A percentile compares a stretch with the other conserved stretches of the same genome.
Conservation (phyloP, 2,888 invertebrate species). For the Phalangium opilio region DNA sequence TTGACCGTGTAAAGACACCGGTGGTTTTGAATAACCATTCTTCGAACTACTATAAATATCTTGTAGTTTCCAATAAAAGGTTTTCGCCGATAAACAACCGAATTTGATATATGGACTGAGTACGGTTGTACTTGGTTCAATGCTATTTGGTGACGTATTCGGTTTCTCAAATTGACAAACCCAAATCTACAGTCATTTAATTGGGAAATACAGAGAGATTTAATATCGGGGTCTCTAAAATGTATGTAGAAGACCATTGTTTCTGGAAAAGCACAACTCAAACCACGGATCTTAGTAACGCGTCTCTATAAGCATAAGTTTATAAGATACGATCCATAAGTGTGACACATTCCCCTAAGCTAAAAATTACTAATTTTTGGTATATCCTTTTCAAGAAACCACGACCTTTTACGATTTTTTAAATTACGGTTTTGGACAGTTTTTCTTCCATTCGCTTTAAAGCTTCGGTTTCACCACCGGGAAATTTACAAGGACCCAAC, state of each 20-base stretch:
- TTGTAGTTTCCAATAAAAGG: slow-evolving; percentile 67
- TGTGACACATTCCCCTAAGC: too few species aligned
- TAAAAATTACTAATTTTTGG: too few species aligned
- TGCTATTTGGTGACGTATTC: slow-evolving; percentile 72
- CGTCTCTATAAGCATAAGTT: too few species aligned
- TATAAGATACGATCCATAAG: too few species aligned
- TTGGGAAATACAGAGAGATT: too few species aligned
- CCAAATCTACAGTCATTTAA: slow-evolving; percentile 78
- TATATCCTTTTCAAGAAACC: too few species aligned
- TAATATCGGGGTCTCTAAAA: too few species aligned
- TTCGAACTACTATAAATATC: slow-evolving; percentile 39
- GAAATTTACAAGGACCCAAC: slow-evolving; percentile 55
- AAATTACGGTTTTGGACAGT: slow-evolving; percentile 30
- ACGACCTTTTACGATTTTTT: too few species aligned
- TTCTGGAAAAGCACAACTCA: too few species aligned
- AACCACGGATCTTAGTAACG: too few species aligned
- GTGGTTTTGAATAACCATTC: slow-evolving; percentile 60
- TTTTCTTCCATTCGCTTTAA: slow-evolving; percentile 48
- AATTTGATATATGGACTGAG: slow-evolving; percentile 70
- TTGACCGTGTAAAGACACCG: slow-evolving; percentile 68
- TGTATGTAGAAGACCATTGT: too few species aligned
- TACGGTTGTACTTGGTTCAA: slow-evolving; percentile 58
- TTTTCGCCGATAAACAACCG: slow-evolving; percentile 64
- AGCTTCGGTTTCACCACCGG: slow-evolving; percentile 59
- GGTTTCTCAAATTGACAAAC: slow-evolving; percentile 72